phyloP scores from a whole-genome alignment of 2,888 invertebrate species.

The Neoitamus cyanurus region DNA sequence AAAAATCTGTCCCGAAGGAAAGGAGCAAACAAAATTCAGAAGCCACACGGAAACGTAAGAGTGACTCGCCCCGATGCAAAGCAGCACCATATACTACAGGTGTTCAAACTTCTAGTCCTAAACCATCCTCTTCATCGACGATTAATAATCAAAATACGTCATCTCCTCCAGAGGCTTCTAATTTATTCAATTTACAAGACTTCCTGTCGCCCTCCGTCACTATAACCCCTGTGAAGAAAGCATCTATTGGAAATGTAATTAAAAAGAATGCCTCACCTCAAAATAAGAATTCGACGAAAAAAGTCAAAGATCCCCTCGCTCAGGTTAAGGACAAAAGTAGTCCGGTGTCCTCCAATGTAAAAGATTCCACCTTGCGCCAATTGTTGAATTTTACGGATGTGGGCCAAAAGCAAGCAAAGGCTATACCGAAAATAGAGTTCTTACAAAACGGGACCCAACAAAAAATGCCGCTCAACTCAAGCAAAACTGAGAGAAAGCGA shows the following conservation, averaged over 20 bases:
- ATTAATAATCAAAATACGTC: not conserved
- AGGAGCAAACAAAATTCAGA: not conserved
- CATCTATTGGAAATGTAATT: not conserved
- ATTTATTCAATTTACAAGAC: not conserved
- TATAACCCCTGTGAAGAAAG: slow-evolving; percentile 19
- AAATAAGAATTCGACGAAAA: not conserved
- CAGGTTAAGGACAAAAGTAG: not conserved
- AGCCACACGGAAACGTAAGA: not conserved
- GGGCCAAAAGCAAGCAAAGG: not conserved
- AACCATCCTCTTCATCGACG: not conserved
- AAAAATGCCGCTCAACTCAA: not conserved
- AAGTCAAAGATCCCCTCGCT: slow-evolving; percentile 24
- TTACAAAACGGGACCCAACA: not conserved
- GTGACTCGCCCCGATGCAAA: not conserved
- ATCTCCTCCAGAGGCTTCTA: not conserved
- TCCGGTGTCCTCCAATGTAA: not conserved
- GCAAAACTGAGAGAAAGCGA: not conserved
- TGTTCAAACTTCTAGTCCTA: not conserved
- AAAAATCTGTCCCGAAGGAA: not conserved
- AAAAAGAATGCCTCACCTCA: not conserved
- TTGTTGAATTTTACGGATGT: slow-evolving; percentile 2
- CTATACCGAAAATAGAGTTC: not conserved
- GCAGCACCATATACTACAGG: not conserved
- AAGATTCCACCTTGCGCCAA: not conserved
- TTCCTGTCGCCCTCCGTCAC: not conserved